These are phyloP conservation scores for Labrus mixtus DNA, from an alignment of 2,113 vertebrate genomes.

Conservation along the genomic window DNA sequence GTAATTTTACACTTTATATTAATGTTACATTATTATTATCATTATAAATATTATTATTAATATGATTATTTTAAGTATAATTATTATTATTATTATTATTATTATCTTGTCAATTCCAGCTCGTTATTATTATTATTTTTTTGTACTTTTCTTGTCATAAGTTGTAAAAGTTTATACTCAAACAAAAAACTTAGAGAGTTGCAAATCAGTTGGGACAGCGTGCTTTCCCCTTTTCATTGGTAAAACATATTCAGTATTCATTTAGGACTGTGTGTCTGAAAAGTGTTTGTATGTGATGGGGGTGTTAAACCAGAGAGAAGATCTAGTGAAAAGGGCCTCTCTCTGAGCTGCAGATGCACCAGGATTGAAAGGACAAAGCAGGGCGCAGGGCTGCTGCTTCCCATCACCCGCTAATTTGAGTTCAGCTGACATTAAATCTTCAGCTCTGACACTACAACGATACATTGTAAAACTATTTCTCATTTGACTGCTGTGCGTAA, in stretches of 20 bases:
- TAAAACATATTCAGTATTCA: constrained; percentile 1
- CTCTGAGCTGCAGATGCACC: constrained; percentile 75
- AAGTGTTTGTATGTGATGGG: constrained; percentile 17
- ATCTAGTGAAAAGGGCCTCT: constrained; percentile 66
- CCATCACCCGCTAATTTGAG: constrained; percentile 60
- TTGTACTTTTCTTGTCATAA: not conserved
- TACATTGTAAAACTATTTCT: constrained; percentile 23
- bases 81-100: not conserved
- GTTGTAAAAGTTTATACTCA: not conserved
- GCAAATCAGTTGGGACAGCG: constrained; percentile 6
- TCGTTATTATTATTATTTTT: not conserved
- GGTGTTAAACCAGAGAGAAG: constrained; percentile 56
- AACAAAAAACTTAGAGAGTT: not conserved
- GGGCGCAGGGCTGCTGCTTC: constrained; percentile 56
- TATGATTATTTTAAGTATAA: constrained; percentile 6
- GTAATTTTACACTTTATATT: not conserved
- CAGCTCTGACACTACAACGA: constrained; percentile 51
- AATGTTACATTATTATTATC: not conserved
- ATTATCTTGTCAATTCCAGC: not conserved
- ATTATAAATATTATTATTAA: not conserved
- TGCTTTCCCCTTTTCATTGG: constrained; percentile 19
- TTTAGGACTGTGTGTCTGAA: not conserved
- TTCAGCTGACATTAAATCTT: constrained; percentile 68
- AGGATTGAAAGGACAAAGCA: constrained; percentile 75
- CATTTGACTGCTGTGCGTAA: constrained; percentile 39